These are phyloP conservation scores for Ectropis grisescens DNA, from an alignment of 1,140 invertebrate species.

Conservation along the genomic window DNA sequence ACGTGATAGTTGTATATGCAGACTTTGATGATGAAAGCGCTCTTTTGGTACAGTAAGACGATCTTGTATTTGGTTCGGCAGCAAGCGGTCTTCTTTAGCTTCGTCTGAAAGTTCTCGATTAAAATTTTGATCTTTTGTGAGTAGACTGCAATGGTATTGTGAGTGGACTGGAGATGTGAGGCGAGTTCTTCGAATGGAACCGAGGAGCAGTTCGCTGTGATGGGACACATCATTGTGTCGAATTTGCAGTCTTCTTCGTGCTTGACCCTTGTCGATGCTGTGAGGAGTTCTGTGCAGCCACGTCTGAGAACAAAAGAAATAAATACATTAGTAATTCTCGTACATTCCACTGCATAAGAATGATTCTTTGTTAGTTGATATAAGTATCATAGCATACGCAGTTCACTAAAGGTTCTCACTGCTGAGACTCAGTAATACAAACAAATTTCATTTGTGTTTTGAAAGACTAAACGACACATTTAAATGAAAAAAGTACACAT, in stretches of 20 bases:
- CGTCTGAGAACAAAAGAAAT: not conserved
- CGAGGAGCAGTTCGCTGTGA: conserved; percentile 47
- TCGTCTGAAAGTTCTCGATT: conserved; percentile 62
- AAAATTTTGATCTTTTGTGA: conserved; percentile 61
- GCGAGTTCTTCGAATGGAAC: conserved; percentile 55
- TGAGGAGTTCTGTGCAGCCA: not conserved
- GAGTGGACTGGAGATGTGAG: conserved; percentile 40
- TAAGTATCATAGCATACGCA: too few relatives aligned
- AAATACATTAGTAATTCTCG: too few relatives aligned
- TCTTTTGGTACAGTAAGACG: conserved; percentile 48
- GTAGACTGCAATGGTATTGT: conserved; percentile 59
- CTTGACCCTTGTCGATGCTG: conserved; percentile 29
- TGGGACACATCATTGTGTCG: conserved; percentile 57
- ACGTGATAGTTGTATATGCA: conserved; percentile 63
- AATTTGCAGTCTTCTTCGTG: conserved; percentile 59
- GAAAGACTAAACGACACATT: too few relatives aligned
- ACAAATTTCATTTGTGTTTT: too few relatives aligned
- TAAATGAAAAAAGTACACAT: too few relatives aligned
- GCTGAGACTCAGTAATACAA: too few relatives aligned
- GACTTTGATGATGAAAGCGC: conserved; percentile 63
- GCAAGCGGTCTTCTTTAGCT: conserved; percentile 55
- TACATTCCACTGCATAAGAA: too few relatives aligned
- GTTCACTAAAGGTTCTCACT: too few relatives aligned
- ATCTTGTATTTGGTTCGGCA: conserved; percentile 63
- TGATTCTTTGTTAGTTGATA: too few relatives aligned